Evolutionary conservation across 53 echinoderm and acorn worm genomes (phyloP).

Genomic region (Henricia sp.): DNA sequence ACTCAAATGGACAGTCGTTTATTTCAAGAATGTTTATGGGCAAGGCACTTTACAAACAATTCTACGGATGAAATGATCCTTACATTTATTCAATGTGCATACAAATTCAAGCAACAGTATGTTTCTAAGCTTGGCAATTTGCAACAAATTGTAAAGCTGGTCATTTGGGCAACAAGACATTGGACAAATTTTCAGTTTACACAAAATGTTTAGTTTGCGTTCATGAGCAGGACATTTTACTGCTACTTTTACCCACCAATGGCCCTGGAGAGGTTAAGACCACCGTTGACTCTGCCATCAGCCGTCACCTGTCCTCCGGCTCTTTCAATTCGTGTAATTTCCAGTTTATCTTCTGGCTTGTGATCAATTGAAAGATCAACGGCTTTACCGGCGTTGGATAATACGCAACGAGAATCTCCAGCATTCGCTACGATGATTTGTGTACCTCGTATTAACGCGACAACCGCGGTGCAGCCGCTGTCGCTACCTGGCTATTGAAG

Average conservation of each 20-base stretch:
- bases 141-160: too few species aligned
- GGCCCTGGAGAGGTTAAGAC: conserved; percentile 97
- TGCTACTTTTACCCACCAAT: conserved; percentile 67
- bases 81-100: too few species aligned
- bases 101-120: too few species aligned
- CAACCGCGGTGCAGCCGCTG: conserved; percentile 95
- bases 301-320: conserved; percentile 94
- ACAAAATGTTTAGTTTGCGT: too few species aligned
- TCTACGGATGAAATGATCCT: too few species aligned
- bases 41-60: too few species aligned
- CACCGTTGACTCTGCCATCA: conserved; percentile 96
- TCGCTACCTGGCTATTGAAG: conserved; percentile 90
- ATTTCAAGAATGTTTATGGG: too few species aligned
- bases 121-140: too few species aligned
- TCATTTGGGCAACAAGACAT: too few species aligned
- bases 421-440: conserved; percentile 87
- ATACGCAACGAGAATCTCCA: conserved; percentile 93
- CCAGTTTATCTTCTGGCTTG: conserved; percentile 91
- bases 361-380: conserved; percentile 93
- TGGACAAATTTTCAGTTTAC: too few species aligned
- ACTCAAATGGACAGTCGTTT: too few species aligned
- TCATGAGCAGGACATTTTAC: neutral
- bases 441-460: conserved; percentile 77
- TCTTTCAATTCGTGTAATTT: conserved; percentile 83
- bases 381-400: conserved; percentile 84